Base-by-base conservation (phyloP, 2,113 vertebrate species). In the Ellobius talpinus region DNA sequence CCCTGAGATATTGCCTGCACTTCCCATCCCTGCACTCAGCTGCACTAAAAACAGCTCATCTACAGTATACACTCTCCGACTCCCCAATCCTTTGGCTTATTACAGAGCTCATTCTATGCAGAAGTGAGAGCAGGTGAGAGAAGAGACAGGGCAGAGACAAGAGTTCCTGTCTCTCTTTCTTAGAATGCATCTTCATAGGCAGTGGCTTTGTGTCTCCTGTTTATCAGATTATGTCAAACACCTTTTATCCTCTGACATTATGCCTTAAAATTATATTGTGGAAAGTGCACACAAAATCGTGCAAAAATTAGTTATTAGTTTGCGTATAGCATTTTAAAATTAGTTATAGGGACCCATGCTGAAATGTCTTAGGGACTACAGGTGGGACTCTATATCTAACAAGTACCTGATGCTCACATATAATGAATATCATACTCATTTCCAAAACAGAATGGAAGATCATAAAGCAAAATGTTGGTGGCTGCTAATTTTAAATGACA, bases 361-460 rank as follows among this genome's bases (percentile, higher is more conserved):
- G 77, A 78, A 63, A 31, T 63, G 4, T 24, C 16, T 91, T 55
- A 90, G 13, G 1, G 42, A 61, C 50, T 74, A 33, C 14, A 74
- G 26, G 24, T 47, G 14, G 47, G 14, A 21, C 1, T 78, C 50
- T 90, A 73, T 79, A 58, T 23, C 58, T 91, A 81, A 55, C 70
- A 16, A 16, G 3, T 7, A 58, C 63, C 81, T 93, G 58, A n/a
- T 61, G 21, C 13, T 84, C 19, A 72, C 19, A n/a, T 63, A 1
- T 39, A 76, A 77, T 93, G 42, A 74, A 76, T 31, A 85, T 77
- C 45, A 45, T 33, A 86, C 12, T 96, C 5, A 33, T 61, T 86
- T 89, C 61, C 61, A 72, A 89, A 93, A 36, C 8, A 81, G 58
- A 95, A n/a, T 39, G 14, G 79, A 86, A 94, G 24, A 21, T 72